A percentile compares a stretch with the other conserved stretches of the same genome.
Evolutionary conservation across 2,888 invertebrate species (phyloP).

Genomic region (Agrilus cyanescens): DNA sequence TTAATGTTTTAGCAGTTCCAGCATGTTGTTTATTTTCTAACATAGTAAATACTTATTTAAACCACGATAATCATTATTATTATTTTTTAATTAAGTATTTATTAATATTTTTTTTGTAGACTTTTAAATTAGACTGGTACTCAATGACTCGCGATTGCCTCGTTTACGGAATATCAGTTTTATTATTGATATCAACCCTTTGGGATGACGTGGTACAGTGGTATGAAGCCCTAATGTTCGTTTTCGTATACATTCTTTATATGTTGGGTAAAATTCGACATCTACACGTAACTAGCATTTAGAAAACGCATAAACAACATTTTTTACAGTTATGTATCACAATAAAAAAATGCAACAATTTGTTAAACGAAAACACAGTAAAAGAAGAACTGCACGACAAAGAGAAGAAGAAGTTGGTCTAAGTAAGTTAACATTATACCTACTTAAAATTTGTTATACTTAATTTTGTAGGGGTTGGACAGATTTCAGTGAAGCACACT

Average conservation of each 20-base stretch:
- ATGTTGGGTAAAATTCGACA: slow-evolving; percentile 41
- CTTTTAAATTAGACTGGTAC: slow-evolving; percentile 56
- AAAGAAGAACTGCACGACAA: neutral
- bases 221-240: slow-evolving; percentile 59
- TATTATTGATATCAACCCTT: slow-evolving; percentile 51
- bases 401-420: neutral
- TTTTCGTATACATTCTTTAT: slow-evolving; percentile 56
- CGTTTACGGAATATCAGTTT: slow-evolving; percentile 55
- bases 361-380: neutral
- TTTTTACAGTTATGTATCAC: slow-evolving; percentile 7
- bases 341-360: slow-evolving; percentile 2
- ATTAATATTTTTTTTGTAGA: slow-evolving; percentile 31
- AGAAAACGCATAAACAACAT: neutral
- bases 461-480: neutral
- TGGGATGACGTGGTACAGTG: slow-evolving; percentile 57
- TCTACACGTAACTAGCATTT: neutral
- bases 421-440: neutral
- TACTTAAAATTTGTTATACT: too few species aligned
- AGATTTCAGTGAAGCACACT: too few species aligned
- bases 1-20: slow-evolving; percentile 60
- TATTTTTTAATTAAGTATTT: neutral
- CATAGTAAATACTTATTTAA: neutral
- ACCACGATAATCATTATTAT: neutral
- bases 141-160: slow-evolving; percentile 57
- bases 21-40: slow-evolving; percentile 41